These are phyloP conservation scores for Icerya purchasi DNA, from an alignment of 2,888 invertebrate genomes.

Conservation along the genomic window DNA sequence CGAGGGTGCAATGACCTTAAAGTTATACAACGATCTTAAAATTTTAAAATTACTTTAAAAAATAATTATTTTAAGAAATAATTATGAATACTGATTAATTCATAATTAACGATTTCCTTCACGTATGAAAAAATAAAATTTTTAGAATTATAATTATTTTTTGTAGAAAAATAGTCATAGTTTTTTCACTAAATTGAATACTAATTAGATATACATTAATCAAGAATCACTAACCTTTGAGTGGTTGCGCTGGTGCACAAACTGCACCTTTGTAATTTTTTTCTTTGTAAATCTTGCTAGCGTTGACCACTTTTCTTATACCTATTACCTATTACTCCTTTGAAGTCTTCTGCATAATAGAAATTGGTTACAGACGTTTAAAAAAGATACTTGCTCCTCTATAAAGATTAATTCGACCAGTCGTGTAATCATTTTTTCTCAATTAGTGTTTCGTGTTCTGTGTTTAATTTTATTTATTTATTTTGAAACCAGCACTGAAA, in stretches of 20 bases:
- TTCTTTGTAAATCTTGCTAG: background rate
- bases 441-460: background rate
- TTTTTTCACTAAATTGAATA: no score
- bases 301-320: background rate
- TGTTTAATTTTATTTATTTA: background rate
- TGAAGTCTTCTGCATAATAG: background rate
- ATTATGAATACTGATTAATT: no score
- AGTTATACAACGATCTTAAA: no score
- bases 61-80: no score
- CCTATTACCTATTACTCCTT: background rate
- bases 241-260: background rate
- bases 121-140: no score
- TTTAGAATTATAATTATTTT: no score
- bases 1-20: no score
- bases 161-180: no score
- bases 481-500: background rate
- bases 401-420: background rate
- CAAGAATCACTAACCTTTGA: background rate
- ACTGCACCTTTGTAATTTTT: no score
- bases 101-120: no score
- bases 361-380: background rate
- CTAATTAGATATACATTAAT: background rate
- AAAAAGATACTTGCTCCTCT: background rate
- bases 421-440: background rate
- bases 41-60: no score